These are phyloP conservation scores for Rhagium mordax DNA, from an alignment of 2,888 invertebrate genomes.

Conservation along the genomic window DNA sequence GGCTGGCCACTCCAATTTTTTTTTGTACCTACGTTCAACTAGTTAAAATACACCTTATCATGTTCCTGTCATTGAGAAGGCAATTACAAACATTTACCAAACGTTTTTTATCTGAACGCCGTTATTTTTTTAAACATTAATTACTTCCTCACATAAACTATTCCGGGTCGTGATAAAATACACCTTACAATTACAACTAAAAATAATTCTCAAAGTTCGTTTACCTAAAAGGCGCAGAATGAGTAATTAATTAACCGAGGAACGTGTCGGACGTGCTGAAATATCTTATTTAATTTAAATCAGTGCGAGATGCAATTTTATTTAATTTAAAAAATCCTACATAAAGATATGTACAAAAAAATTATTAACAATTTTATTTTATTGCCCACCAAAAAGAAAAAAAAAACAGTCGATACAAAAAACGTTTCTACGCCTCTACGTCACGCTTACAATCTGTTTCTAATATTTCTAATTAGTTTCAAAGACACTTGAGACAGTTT, in stretches of 20 bases:
- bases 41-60: too few species aligned
- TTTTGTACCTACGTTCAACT: too few species aligned
- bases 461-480: too few species aligned
- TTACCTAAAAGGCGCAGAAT: constrained; percentile 7
- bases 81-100: neutral
- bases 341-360: too few species aligned
- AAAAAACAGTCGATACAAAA: too few species aligned
- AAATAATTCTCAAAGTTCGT: constrained; percentile 13
- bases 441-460: too few species aligned
- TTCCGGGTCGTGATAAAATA: neutral
- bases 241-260: neutral
- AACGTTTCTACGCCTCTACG: too few species aligned
- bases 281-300: neutral
- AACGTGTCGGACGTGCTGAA: neutral
- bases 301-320: neutral
- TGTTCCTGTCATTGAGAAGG: neutral
- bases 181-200: neutral
- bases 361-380: too few species aligned
- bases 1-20: too few species aligned
- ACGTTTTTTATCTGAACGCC: neutral
- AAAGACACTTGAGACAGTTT: too few species aligned
- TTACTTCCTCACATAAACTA: constrained; percentile 8
- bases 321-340: too few species aligned
- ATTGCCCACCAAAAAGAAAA: too few species aligned
- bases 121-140: neutral